Conservation (phyloP, 2,888 invertebrate species). For the Venusia cambrica region DNA sequence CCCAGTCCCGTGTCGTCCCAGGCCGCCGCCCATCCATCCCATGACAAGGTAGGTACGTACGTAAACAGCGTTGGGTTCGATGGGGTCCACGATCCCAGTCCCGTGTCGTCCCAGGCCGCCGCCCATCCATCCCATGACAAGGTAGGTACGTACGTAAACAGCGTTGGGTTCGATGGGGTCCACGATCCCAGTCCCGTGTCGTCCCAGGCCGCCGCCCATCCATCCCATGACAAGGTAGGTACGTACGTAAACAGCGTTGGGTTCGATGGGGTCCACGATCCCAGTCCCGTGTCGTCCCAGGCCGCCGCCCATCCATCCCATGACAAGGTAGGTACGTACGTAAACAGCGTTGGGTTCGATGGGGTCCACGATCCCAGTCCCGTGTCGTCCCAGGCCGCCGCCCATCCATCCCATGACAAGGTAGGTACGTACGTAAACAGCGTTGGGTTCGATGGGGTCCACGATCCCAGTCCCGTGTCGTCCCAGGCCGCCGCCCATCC, state of each 20-base stretch:
- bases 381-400: too few species aligned
- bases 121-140: too few species aligned
- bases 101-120: too few species aligned
- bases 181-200: conserved; percentile 80
- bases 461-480: conserved; percentile 81
- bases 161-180: conserved; percentile 75
- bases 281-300: conserved; percentile 82
- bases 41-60: too few species aligned
- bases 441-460: conserved; percentile 74
- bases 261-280: conserved; percentile 80
- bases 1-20: conserved; percentile 80
- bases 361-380: conserved; percentile 83
- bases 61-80: conserved; percentile 50
- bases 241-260: conserved; percentile 48
- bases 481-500: too few species aligned
- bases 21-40: too few species aligned
- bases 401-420: too few species aligned
- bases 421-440: conserved; percentile 42
- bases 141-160: conserved; percentile 41
- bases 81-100: conserved; percentile 83
- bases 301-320: too few species aligned
- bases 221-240: too few species aligned
- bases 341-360: conserved; percentile 53
- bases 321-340: conserved; percentile 40
- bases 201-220: too few species aligned